Base-by-base conservation (phyloP, 2,797 vertebrate genomes). In the Halcyon smyrnensis region DNA sequence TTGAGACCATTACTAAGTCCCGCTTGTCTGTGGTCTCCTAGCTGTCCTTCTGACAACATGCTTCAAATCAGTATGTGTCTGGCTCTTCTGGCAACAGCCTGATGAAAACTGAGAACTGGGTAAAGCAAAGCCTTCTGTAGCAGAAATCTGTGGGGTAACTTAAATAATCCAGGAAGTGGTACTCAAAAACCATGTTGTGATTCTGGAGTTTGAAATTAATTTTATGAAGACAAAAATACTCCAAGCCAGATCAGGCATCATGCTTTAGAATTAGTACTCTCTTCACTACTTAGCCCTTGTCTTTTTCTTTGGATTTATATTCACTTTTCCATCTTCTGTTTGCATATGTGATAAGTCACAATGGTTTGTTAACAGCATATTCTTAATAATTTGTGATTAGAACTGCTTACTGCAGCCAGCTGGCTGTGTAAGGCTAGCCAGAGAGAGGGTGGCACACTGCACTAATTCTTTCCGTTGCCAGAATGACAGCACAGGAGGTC, bases 1-100 rank as follows among this genome's bases (percentile, higher is more conserved):
- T n/a, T 80, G 92, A 81, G 76, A 67, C 65, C 84, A 90, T 90
- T 86, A 51, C 14, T 6, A 48, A 68, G n/a, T 81, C 92, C 90
- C 73, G 27, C 16, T 68, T 67, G 71, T 39, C 43, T 50, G 60
- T n/a, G 36, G 60, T 36, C 0, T 1, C 36, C 68, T 51, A 34
- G n/a, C 56, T 88, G 68, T 34, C 18, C 37, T 48, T 64, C 45
- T 75, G 76, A 81, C 15, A 46, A 28, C 12, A 3, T 8, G 28
- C 37, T 60, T 73, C 81, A 39, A 8, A 57, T 59, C 34, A 25
- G 46, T 7, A 4, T 36, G 63, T 53, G 64, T 6, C 41, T 21
- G 37, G 15, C 28, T 85, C 34, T 69, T 71, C 62, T 77, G 74
- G 84, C 50, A 85, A 51, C 54, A 64, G 57, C 32, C 16, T 34